Percentiles rank a stretch among this genome's conserved stretches.
These are phyloP conservation scores for Actinia equina DNA, from an alignment of 64 coral and sea anemone species.

Conservation along the genomic window DNA sequence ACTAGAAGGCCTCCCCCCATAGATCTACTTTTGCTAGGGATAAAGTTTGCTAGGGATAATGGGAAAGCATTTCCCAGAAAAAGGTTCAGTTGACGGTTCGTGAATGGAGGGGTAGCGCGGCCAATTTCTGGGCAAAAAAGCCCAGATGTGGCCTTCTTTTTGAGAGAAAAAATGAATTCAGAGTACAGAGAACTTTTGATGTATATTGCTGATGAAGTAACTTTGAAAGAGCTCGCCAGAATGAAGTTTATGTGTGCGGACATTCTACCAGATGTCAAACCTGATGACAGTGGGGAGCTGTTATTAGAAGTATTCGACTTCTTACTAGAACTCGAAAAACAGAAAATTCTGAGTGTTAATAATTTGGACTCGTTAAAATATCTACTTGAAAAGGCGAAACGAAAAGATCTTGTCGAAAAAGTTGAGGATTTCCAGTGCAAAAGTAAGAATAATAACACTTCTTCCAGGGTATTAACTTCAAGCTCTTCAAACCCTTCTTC, in stretches of 20 bases:
- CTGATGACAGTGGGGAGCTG: background rate
- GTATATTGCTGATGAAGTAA: background rate
- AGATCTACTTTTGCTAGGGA: too few species aligned
- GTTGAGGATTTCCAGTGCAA: background rate
- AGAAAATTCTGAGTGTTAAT: background rate
- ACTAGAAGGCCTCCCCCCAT: too few species aligned
- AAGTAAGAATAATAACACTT: background rate
- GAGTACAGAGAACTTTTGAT: slow-evolving; percentile 5
- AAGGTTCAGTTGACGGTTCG: background rate
- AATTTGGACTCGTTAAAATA: background rate
- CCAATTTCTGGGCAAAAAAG: background rate
- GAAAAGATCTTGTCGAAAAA: slow-evolving; percentile 1
- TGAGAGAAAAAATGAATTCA: background rate
- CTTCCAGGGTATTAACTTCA: background rate
- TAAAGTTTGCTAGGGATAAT: background rate
- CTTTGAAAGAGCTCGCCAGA: background rate
- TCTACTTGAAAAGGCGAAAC: background rate
- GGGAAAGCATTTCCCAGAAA: background rate
- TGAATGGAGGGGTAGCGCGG: background rate
- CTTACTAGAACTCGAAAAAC: background rate
- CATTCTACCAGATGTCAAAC: background rate
- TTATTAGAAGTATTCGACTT: background rate
- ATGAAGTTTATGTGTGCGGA: background rate
- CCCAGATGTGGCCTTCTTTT: background rate
- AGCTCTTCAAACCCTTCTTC: too few species aligned